Percentiles rank a stretch among this genome's conserved stretches.
Conservation (phyloP, 2,888 invertebrate genomes). For the Lithophane semibrunnea region DNA sequence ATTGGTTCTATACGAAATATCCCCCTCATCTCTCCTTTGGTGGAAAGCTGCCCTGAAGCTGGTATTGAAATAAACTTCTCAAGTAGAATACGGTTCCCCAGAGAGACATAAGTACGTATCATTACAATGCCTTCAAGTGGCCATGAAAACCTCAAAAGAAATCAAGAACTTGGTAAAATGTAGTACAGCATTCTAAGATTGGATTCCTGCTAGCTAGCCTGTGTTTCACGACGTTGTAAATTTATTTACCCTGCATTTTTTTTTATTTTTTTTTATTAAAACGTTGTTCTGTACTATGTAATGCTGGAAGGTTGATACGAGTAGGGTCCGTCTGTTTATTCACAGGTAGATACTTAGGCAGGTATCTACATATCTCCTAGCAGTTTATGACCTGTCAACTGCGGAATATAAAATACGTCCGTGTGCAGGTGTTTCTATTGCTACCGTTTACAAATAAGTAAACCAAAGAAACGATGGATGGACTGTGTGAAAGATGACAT, state of each 20-base stretch:
- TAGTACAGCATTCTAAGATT: constrained; percentile 15
- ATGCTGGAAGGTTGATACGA: constrained; percentile 9
- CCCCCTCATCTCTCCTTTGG: background rate
- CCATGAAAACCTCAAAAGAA: constrained; percentile 13
- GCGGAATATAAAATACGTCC: background rate
- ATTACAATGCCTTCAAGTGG: constrained; percentile 19
- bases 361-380: background rate
- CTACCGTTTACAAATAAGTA: background rate
- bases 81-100: constrained; percentile 1
- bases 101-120: constrained; percentile 2
- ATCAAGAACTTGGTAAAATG: constrained; percentile 5
- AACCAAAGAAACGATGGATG: no score
- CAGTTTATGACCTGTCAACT: constrained; percentile 7
- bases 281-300: constrained; percentile 15
- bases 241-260: constrained; percentile 20
- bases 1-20: background rate
- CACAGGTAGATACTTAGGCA: background rate
- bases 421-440: background rate
- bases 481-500: background rate
- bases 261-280: no score
- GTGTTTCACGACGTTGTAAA: constrained; percentile 29
- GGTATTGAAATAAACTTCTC: constrained; percentile 26
- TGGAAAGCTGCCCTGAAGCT: background rate
- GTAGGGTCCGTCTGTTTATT: background rate
- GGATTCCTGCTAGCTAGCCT: constrained; percentile 16